Base-by-base conservation (phyloP, 2,113 vertebrate genomes). In the Lathamus discolor region DNA sequence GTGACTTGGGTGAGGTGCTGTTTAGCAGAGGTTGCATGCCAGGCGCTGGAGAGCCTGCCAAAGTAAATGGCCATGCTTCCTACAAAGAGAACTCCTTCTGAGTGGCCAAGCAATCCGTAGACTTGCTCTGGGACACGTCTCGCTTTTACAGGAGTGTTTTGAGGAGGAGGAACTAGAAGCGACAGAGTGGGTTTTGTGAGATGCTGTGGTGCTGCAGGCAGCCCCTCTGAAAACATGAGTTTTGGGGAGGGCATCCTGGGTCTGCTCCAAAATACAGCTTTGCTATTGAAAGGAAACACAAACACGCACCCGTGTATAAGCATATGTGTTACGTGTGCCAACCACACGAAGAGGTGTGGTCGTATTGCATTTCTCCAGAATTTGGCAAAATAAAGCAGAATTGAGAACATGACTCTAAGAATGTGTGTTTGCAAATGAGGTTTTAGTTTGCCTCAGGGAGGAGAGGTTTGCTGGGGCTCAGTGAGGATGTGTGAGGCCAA, bases 1-100 rank as follows among this genome's bases (percentile, higher is more conserved):
- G 62, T n/a, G 70, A 46, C 79, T 83, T 6, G 20, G 61, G 63
- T 3, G 4, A 68, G 49, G 75, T 29, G n/a, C 51, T 3, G 1
- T 79, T 94, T 92, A 66, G 69, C 90, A 83, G 79, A 35, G 73
- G 37, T 33, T 70, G 28, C 7, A 5, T 35, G 86, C 80, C 54
- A 77, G 86, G 35, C 24, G 15, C 54, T 20, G 57, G 69, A 72
- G 72, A 82, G 10, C 14, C 78, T 95, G 93, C 95, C 96, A 95
- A 95, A 62, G 82, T 78, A 95, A 97, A 95, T 88, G 73, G 70
- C 83, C 91, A 14, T 1, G 37, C 70, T 88, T 77, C 82, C 82
- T 83, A 68, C 48, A 48, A 51, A 67, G 44, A 29, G 68, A 43
- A 20, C 24, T 13, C 28, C 80, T 92, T 64, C 39, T 20, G 78